These are phyloP conservation scores for Pararge aegeria DNA, from an alignment of 1,140 invertebrate species.

Conservation along the genomic window DNA sequence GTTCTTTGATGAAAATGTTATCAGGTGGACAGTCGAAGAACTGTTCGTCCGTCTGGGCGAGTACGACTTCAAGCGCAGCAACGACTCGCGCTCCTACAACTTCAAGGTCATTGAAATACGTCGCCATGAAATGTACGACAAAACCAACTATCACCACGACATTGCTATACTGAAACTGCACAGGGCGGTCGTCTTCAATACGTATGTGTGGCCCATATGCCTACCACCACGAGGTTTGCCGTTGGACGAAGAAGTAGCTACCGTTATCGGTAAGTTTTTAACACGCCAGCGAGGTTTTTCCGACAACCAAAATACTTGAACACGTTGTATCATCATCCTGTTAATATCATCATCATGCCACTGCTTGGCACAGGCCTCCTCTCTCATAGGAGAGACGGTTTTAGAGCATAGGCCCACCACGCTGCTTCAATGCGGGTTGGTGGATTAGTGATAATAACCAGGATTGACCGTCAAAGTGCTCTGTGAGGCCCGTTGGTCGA, in stretches of 20 bases:
- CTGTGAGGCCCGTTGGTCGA: no score
- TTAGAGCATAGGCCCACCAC: no score
- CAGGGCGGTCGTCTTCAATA: constrained; percentile 84
- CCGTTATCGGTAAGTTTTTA: constrained; percentile 82
- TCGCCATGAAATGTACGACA: constrained; percentile 83
- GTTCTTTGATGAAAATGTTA: constrained; percentile 15
- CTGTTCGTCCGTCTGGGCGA: constrained; percentile 88
- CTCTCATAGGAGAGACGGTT: no score
- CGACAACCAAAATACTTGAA: no score
- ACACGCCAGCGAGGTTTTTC: no score
- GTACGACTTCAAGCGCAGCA: constrained; percentile 84
- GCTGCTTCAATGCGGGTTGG: no score
- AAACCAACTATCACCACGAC: constrained; percentile 86
- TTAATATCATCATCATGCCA: no score
- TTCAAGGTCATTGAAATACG: constrained; percentile 83
- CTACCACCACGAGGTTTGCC: constrained; percentile 84
- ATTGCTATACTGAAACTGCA: constrained; percentile 89
- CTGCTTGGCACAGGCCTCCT: no score
- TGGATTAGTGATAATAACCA: no score
- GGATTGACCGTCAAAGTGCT: no score
- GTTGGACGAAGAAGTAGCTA: constrained; percentile 83
- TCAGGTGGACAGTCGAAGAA: constrained; percentile 82
- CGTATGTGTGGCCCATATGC: constrained; percentile 92
- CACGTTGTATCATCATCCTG: no score
- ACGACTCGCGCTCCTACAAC: constrained; percentile 84